Base-by-base conservation (phyloP, 2,888 invertebrate genomes). In the Malthinus flaveolus region DNA sequence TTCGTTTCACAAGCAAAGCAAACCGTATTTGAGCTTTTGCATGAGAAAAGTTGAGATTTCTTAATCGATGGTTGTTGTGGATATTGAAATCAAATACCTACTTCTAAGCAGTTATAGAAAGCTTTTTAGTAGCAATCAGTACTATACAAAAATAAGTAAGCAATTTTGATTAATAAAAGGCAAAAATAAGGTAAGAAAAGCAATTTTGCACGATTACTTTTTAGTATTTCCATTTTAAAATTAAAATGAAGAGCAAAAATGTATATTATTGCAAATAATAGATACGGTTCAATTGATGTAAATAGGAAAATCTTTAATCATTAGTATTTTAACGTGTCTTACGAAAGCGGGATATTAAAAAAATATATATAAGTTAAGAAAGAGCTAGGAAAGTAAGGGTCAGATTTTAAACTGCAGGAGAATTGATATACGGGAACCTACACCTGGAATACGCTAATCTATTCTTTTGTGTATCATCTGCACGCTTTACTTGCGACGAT, bases 401-500 rank as follows among this genome's bases (percentile, higher is more conserved):
- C 68, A 68, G 63, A 66, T 67, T 69, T 67, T 65, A 71, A 68
- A 62, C 56, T 60, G 36, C 36, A 34, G 42, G 35, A 36, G 60
- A 36, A 53, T 52, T 49, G 44, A 51, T 56, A 61, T 68, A 64
- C 69, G 71, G 71, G 70, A 71, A 70, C 66, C 58, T 42, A 60
- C 71, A 69, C 66, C 69, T 68, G 70, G 64, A 23, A 57, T 61
- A 59, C 54, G 65, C 63, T 72, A 73, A 73, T 72, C 71, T 73
- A 65, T 66, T 68, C 70, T 68, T 70, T 73, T 72, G 71, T 73
- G 66, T 60, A 65, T 61, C 66, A 71, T 70, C 66, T 68, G 67
- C 70, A 69, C 72, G 72, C 72, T 71, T 65, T 67, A 67, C 66
- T 71, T 68, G 61, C 65, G 61, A 56, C 69, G 66, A 73, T 73